phyloP scores from a whole-genome alignment of 2,113 vertebrate species.

The Apus apus region DNA sequence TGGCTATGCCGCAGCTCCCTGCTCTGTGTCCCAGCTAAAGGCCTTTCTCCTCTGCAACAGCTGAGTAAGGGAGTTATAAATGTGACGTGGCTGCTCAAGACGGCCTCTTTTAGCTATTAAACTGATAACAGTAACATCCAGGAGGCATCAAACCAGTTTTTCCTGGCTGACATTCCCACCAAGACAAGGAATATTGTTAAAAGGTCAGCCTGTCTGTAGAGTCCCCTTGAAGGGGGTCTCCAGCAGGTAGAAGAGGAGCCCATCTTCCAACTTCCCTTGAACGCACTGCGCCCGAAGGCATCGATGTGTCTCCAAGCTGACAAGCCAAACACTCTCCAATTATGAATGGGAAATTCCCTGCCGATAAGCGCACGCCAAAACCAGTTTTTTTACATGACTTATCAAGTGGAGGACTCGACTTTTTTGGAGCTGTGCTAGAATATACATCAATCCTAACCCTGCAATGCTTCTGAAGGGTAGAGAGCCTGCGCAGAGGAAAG shows the following conservation, averaged over 20 bases:
- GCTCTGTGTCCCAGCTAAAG: not conserved
- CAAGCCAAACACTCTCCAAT: not conserved
- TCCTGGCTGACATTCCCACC: constrained; percentile 42
- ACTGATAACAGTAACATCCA: constrained; percentile 41
- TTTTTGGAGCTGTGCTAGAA: not conserved
- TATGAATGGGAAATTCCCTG: constrained; percentile 44
- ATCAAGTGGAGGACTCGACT: not conserved
- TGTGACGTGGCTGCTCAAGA: constrained; percentile 38
- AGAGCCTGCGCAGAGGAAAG: not conserved
- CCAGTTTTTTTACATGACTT: not conserved
- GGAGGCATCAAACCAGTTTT: constrained; percentile 45
- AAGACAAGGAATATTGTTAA: not conserved
- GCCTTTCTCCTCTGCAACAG: constrained; percentile 11
- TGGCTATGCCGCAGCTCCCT: not conserved
- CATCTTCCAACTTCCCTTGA: not conserved
- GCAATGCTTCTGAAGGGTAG: not conserved
- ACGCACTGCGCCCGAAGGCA: not conserved
- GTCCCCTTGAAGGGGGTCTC: not conserved
- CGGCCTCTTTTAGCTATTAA: constrained; percentile 38
- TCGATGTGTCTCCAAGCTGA: not conserved
- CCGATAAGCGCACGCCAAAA: not conserved
- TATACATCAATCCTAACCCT: not conserved
- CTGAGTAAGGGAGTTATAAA: constrained; percentile 25
- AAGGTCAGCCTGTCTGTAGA: constrained; percentile 9
- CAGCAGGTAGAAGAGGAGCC: constrained; percentile 20